Conservation (phyloP, 30 jellyfish, hydroid and myxozoan species). For the Chironex yamaguchii region DNA sequence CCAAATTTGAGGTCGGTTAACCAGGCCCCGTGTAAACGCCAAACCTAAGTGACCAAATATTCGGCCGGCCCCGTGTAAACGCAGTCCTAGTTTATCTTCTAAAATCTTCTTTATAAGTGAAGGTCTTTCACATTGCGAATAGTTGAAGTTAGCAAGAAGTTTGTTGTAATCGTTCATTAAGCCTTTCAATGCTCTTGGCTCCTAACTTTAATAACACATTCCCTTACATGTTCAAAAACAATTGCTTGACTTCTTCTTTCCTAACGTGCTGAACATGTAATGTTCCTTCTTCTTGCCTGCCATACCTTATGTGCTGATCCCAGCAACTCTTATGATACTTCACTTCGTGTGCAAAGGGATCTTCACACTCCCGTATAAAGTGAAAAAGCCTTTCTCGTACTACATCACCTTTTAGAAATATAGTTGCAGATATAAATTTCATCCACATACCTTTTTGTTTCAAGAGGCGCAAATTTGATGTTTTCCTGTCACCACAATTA, state of each 20-base stretch:
- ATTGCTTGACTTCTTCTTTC: conserved; percentile 3
- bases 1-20: no score
- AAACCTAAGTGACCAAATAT: no score
- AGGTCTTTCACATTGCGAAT: not conserved
- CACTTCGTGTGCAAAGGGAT: conserved; percentile 26
- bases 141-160: not conserved
- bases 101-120: not conserved
- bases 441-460: conserved; percentile 11
- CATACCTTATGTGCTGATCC: conserved; percentile 7
- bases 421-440: not conserved
- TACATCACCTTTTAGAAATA: conserved; percentile 3
- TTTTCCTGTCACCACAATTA: conserved; percentile 34
- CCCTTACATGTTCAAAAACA: conserved; percentile 10
- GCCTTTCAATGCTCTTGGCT: conserved; percentile 24
- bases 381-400: conserved; percentile 12
- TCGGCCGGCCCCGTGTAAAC: conserved; percentile 3
- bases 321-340: conserved; percentile 30
- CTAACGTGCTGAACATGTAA: conserved; percentile 7
- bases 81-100: no score
- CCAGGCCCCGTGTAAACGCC: no score
- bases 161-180: not conserved
- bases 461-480: conserved; percentile 28
- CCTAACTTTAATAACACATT: not conserved
- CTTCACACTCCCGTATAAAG: not conserved
- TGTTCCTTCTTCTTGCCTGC: conserved; percentile 3